Percentiles rank a stretch among this genome's conserved stretches.
Evolutionary conservation across 2,797 vertebrate genomes (phyloP).

Genomic region (Heterohyrax brucei): DNA sequence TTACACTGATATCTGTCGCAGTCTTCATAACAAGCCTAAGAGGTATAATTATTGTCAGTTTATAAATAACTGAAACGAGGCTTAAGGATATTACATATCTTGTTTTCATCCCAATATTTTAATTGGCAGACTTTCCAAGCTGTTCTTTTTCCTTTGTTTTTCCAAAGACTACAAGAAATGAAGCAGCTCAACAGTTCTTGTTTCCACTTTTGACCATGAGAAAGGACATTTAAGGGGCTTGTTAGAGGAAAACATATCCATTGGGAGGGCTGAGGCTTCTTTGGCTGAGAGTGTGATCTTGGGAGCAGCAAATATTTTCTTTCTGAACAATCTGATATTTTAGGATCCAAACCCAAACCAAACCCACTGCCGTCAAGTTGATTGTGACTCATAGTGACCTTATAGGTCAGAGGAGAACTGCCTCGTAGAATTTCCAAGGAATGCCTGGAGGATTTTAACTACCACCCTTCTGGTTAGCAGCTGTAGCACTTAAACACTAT

Average conservation of each 20-base stretch:
- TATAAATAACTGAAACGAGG: slow-evolving; percentile 14
- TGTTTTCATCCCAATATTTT: slow-evolving; percentile 30
- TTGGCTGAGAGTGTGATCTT: neutral
- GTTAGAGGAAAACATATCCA: neutral
- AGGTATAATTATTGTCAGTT: slow-evolving; percentile 13
- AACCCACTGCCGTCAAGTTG: too few species aligned
- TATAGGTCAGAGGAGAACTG: too few species aligned
- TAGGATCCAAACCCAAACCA: neutral
- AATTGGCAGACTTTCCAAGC: neutral
- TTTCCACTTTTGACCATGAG: slow-evolving; percentile 33
- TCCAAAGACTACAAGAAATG: slow-evolving; percentile 5
- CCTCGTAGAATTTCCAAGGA: too few species aligned
- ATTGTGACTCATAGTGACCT: too few species aligned
- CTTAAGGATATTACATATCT: neutral
- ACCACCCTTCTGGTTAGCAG: too few species aligned
- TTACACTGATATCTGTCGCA: neutral
- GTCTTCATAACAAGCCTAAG: slow-evolving; percentile 37
- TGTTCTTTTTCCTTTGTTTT: slow-evolving; percentile 65
- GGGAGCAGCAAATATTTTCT: neutral
- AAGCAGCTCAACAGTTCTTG: neutral
- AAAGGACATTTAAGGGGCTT: neutral
- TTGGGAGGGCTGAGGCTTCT: neutral
- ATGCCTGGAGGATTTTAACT: too few species aligned
- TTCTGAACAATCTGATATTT: slow-evolving; percentile 49
- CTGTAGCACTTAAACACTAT: too few species aligned